Evolutionary conservation across 2,797 vertebrate species (phyloP).

Genomic region (Bothrops alternatus): DNA sequence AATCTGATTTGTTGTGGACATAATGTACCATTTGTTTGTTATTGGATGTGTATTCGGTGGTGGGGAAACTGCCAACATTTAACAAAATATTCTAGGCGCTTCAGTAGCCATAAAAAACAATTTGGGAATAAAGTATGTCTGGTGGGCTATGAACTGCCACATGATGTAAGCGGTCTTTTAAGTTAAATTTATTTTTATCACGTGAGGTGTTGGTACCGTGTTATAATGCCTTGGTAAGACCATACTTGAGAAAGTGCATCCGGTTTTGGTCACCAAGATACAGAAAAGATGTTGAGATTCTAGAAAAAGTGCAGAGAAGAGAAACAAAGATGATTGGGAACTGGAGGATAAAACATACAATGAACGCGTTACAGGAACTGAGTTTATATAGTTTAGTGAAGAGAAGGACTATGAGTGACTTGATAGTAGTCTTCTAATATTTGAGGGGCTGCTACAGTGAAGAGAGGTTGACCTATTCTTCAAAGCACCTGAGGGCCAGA

Average conservation of each 20-base stretch:
- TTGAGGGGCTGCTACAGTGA: neutral
- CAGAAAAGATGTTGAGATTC: neutral
- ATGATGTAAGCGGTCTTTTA: neutral
- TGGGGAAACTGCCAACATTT: neutral
- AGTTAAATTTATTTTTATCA: neutral
- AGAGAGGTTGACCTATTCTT: neutral
- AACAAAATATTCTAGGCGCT: neutral
- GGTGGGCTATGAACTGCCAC: neutral
- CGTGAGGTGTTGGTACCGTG: neutral
- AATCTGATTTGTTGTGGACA: neutral
- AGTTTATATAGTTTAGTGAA: neutral
- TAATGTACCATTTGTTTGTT: neutral
- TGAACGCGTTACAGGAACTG: neutral
- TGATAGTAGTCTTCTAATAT: neutral
- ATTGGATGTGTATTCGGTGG: neutral
- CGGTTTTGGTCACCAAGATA: neutral
- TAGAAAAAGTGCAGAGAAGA: neutral
- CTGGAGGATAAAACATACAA: neutral
- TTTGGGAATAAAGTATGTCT: neutral
- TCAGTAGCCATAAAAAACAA: neutral
- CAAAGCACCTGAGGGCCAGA: neutral
- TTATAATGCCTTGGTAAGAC: neutral
- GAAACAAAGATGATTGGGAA: neutral
- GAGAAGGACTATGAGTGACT: neutral
- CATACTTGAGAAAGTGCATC: neutral